Base-by-base conservation (phyloP, 2,797 vertebrate genomes). In the Forpus xanthops region DNA sequence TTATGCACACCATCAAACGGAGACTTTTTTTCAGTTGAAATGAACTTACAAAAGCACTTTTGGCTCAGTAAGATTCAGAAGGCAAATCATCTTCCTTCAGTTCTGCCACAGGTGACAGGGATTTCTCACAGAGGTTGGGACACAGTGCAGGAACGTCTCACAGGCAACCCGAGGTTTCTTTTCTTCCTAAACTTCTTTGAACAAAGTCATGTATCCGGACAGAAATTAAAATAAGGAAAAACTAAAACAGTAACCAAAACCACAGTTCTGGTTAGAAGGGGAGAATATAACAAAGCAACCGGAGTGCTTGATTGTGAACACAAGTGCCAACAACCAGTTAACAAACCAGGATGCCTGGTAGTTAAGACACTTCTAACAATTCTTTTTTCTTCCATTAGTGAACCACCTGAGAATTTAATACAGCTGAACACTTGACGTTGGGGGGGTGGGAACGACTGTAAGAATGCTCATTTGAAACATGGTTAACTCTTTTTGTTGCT, bases 1-100 rank as follows among this genome's bases (percentile, higher is more conserved):
- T 99, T 98, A 98, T 99, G 97, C 98, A 98, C 98, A 98, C 98
- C 98, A 98, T 98, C 95, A 93, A 97, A 97, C 96, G 95, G 96
- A 98, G 95, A 96, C 95, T 96, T 97, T 98, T 97, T 97, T 97
- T 97, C 95, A 92, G 95, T 97, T 96, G 96, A 97, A 96, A 91
- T 83, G 44, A 97, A 96, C 89, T 96, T 35, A 35, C 66, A 97
- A 97, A 93, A 62, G 39, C 93, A 82, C 21, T 60, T 97, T 96
- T 92, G 93, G 94, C 96, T 95, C 88, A 94, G n/a, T 95, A 95
- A 95, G 87, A 87, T 96, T 90, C 75, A 80, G 85, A 93, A 96
- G 96, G 62, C 55, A 73, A 65, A 24, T 76, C 83, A 82, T 89
- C 87, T 96, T 95, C 73, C 74, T 89, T 97, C 96, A 80, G 41